phyloP scores from a whole-genome alignment of 2,113 vertebrate species.

The Pelmatolapia mariae region DNA sequence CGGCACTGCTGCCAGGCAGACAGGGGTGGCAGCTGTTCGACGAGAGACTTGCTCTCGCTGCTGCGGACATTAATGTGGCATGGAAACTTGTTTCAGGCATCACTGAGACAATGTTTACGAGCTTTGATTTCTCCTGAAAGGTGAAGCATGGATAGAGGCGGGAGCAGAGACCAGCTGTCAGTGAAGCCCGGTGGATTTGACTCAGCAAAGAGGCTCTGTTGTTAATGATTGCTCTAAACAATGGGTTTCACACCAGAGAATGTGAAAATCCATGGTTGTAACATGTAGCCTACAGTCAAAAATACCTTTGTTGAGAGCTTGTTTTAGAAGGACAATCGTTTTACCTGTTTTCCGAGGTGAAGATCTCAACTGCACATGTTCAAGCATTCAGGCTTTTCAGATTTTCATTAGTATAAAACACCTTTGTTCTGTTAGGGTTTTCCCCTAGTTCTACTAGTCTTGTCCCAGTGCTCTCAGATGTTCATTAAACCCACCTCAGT shows the following conservation, averaged over 20 bases:
- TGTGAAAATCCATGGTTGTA: constrained; percentile 2
- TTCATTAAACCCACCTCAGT: constrained; percentile 19
- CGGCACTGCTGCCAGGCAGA: constrained; percentile 41
- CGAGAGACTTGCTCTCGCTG: constrained; percentile 25
- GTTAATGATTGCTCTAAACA: constrained; percentile 32
- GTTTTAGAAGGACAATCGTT: background rate
- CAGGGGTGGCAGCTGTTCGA: constrained; percentile 63
- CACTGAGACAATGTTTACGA: constrained; percentile 45
- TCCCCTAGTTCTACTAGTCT: background rate
- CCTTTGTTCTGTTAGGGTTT: background rate
- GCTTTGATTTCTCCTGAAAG: constrained; percentile 51
- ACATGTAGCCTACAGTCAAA: background rate
- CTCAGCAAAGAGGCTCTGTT: constrained; percentile 45
- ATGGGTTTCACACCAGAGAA: constrained; percentile 10
- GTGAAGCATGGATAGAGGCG: constrained; percentile 39
- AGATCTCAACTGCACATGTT: background rate
- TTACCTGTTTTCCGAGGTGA: background rate
- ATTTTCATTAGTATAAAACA: background rate
- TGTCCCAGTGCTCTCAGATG: background rate
- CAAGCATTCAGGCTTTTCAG: background rate
- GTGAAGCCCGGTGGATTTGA: constrained; percentile 31
- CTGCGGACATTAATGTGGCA: constrained; percentile 44
- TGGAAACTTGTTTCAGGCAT: constrained; percentile 57
- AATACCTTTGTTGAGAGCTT: background rate
- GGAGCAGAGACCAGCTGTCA: constrained; percentile 51